A percentile compares a stretch with the other conserved stretches of the same genome.
Conservation (phyloP, 2,888 invertebrate species). For the Tinea semifulvella region DNA sequence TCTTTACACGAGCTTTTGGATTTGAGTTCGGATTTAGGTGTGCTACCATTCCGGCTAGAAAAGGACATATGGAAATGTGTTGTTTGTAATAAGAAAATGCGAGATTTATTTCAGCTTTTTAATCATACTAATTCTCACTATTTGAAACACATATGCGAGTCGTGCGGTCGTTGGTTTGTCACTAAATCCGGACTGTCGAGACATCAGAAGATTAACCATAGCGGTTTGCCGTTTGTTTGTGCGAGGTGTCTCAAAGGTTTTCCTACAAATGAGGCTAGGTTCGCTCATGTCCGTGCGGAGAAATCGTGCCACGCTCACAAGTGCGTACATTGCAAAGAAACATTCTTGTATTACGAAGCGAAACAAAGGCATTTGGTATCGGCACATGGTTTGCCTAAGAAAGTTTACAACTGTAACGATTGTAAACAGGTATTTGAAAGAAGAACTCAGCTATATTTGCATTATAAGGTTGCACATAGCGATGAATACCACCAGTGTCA, state of each 20-base stretch:
- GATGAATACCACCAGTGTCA: slow-evolving; percentile 33
- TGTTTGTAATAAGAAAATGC: slow-evolving; percentile 14
- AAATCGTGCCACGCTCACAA: slow-evolving; percentile 2
- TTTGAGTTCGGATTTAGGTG: neutral
- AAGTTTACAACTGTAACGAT: neutral
- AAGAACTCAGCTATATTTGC: slow-evolving; percentile 1
- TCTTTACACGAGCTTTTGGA: slow-evolving; percentile 13
- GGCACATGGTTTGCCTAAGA: neutral
- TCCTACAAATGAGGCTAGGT: slow-evolving; percentile 10
- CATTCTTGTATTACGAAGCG: slow-evolving; percentile 9
- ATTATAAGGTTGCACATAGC: neutral
- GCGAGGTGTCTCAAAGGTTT: slow-evolving; percentile 14
- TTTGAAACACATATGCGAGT: slow-evolving; percentile 14
- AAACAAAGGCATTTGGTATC: neutral
- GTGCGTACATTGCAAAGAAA: slow-evolving; percentile 15
- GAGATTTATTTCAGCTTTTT: slow-evolving; percentile 7
- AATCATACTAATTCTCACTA: slow-evolving; percentile 15
- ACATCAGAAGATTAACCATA: neutral
- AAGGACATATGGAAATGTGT: slow-evolving; percentile 11
- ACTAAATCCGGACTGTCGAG: slow-evolving; percentile 10
- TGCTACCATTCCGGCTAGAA: slow-evolving; percentile 15
- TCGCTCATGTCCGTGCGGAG: slow-evolving; percentile 8
- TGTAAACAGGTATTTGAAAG: neutral
- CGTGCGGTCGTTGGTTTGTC: slow-evolving; percentile 16
- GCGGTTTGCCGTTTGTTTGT: neutral